Base-by-base conservation (phyloP, 2,113 vertebrate genomes). In the Addax nasomaculatus region DNA sequence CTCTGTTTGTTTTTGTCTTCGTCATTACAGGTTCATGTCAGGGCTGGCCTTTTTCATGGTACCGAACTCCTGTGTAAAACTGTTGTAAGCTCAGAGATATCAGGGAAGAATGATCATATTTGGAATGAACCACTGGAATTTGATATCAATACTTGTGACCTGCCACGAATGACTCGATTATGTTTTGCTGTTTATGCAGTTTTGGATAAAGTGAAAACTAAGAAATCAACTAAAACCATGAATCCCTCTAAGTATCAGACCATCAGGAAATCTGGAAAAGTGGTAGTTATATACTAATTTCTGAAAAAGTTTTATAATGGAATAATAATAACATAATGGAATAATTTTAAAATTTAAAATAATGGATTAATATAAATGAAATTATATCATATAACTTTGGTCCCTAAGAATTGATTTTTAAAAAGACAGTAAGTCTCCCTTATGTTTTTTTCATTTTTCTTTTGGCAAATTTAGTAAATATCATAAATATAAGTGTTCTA, bases 241-340 rank as follows among this genome's bases (percentile, higher is more conserved):
- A 99, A 99, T 98, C 97, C 98, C 45, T 99, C 99, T 98, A 99
- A 99, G 97, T 99, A 99, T 98, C 99, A 99, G 99, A 99, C 99
- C 96, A 99, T 99, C 98, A 99, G 99, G 97, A 99, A 99, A 98
- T 99, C 99, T 80, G 99, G 99, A 87, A 99, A 99, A 99, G 99
- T 99, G 99, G 99, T 99, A 99, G 99, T 97, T 95, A 83, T 62
- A 96, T 90, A 1, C 81, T 95, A 96, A 7, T 49, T 97, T 98
- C 9, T 58, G 4, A 95, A 94, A 67, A 27, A 57, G n/a, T 78
- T 91, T 64, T 83, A 55, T 73, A 60, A 36, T 86, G 30, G 55
- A 36, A 33, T 85, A 47, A 62, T 92, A 51, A 29, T 88, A 89
- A 29, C 39, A 49, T 60, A 70, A 43, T 87, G 16, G 36, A 39